Evolutionary conservation across 2,797 vertebrate species (phyloP).

Genomic region (Myoxocephalus aenaeus): DNA sequence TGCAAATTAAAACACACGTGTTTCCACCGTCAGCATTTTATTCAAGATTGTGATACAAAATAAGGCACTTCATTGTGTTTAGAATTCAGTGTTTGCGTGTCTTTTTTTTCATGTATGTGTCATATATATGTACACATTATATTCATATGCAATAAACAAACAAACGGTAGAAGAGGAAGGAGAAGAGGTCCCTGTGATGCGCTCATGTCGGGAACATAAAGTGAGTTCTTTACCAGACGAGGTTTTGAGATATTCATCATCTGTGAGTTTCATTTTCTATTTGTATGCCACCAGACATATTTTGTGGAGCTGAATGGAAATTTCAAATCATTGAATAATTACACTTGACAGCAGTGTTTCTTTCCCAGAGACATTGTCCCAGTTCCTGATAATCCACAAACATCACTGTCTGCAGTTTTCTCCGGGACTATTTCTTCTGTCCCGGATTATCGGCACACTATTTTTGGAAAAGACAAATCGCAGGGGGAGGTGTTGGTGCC

Average conservation of each 20-base stretch:
- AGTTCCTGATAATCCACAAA: slow-evolving; percentile 32
- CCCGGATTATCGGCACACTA: not conserved
- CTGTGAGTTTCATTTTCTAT: no score
- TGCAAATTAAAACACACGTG: slow-evolving; percentile 95
- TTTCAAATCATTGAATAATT: not conserved
- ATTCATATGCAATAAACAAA: slow-evolving; percentile 85
- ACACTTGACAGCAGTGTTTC: slow-evolving; percentile 31
- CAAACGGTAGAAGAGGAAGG: slow-evolving; percentile 80
- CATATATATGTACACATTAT: slow-evolving; percentile 89
- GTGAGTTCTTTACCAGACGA: no score
- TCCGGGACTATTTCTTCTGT: slow-evolving; percentile 29
- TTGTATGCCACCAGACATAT: no score
- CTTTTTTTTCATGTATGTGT: slow-evolving; percentile 77
- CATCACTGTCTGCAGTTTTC: slow-evolving; percentile 30
- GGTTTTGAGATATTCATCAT: not conserved
- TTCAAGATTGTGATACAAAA: slow-evolving; percentile 99
- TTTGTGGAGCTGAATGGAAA: not conserved
- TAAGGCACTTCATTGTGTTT: slow-evolving; percentile 96
- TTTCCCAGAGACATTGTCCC: slow-evolving; percentile 21
- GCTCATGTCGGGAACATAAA: not conserved
- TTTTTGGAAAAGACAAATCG: slow-evolving; percentile 10
- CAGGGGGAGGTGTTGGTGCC: not conserved
- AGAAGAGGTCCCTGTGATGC: slow-evolving; percentile 74
- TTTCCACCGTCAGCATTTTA: slow-evolving; percentile 98
- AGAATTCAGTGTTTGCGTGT: slow-evolving; percentile 64